Evolutionary conservation across 2,797 vertebrate genomes (phyloP), one percentile per base, ranked within the genome.

Genomic region (Gallinago nigripennis): DNA sequence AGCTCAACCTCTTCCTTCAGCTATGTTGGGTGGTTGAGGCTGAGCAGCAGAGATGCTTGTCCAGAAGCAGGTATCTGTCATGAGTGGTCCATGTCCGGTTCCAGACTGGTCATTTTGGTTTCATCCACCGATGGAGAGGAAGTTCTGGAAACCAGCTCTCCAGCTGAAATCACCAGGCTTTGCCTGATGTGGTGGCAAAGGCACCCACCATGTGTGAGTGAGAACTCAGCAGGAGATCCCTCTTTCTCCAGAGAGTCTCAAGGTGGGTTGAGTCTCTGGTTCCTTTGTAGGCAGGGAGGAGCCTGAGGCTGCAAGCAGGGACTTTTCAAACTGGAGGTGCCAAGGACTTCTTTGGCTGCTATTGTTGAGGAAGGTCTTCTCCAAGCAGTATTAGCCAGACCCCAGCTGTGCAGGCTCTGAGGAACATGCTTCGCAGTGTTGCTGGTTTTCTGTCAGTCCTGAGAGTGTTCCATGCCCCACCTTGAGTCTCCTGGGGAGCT

Each of bases 1-100:
- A 95, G 82, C 51, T 63, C 60, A 58, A 46, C 72, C 72, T 77
- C 69, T 91, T 92, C 82, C 90, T 91, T 82, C 57, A 64, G 72
- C 77, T 57, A 2, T 30, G 63, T 6, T 72, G 73, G 50, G 83
- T 61, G 56, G 43, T 63, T 50, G 37, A 57, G 64, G 68, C 81
- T 45, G 24, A 70, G 85, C 43, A 57, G 61, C 72, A 50, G 35
- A 45, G 46, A 50, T 63, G 50, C 46, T 48, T 56, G 54, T 90
- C 72, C 76, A 60, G 60, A 31, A 69, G 48, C 69, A 16, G 35
- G 43, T 43, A 21, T 31, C 58, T 92, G 90, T 76, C 53, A 16
- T 8, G 56, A 73, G n/a, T n/a, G 43, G 31, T 78, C 72, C 54
- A 7, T 11, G 51, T 48, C 84, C 28, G 16, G 5, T 37, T 71